Evolutionary conservation across 2,797 vertebrate species (phyloP).

Genomic region (Nyctalus aviator): DNA sequence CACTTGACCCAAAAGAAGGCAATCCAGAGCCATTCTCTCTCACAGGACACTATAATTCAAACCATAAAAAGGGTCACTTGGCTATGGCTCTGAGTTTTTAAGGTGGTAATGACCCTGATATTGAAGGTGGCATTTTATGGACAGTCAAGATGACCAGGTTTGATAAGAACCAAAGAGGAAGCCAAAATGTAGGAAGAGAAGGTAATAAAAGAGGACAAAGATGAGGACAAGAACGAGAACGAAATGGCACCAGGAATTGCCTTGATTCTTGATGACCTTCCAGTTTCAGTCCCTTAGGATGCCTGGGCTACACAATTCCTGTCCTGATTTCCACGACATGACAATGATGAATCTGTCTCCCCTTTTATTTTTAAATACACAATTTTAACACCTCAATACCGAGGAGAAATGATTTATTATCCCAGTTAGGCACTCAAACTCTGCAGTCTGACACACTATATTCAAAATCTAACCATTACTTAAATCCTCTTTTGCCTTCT

Average conservation of each 20-base stretch:
- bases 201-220: neutral
- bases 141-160: neutral
- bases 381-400: constrained; percentile 27
- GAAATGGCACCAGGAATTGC: neutral
- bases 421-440: neutral
- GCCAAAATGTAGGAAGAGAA: neutral
- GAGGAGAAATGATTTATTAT: neutral
- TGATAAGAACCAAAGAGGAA: neutral
- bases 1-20: neutral
- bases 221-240: neutral
- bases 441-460: neutral
- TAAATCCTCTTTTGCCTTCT: neutral
- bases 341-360: neutral
- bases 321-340: neutral
- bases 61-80: neutral
- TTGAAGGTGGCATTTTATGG: neutral
- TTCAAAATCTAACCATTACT: constrained; percentile 8
- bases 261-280: neutral
- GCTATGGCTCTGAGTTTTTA: neutral
- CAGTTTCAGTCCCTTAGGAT: neutral
- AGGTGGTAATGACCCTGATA: neutral
- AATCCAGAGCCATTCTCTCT: neutral
- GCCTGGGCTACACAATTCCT: neutral
- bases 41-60: neutral
- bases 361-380: constrained; percentile 30